Evolutionary conservation across 2,113 vertebrate species (phyloP).

Genomic region (Lepus europaeus): DNA sequence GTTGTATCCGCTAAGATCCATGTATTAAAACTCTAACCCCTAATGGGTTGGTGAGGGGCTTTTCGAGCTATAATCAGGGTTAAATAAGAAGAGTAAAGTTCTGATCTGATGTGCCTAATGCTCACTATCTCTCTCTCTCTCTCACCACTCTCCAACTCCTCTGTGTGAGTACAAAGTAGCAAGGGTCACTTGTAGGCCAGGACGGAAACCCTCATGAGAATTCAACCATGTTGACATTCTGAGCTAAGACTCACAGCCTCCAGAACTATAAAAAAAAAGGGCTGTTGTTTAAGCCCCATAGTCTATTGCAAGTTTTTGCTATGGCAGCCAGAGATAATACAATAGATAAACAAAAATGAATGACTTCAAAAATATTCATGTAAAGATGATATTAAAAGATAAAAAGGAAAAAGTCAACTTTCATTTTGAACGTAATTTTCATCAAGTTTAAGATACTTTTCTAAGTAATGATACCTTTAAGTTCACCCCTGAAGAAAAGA

Average conservation of each 20-base stretch:
- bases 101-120: not conserved
- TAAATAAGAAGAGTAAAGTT: not conserved
- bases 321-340: not conserved
- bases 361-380: no score
- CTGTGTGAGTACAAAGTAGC: not conserved
- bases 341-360: not conserved
- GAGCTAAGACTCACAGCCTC: not conserved
- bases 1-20: not conserved
- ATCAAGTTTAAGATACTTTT: no score
- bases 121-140: not conserved
- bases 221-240: fast-evolving
- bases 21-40: not conserved
- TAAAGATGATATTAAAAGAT: no score
- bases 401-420: no score
- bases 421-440: no score
- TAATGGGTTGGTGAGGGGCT: not conserved
- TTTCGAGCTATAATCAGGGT: not conserved
- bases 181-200: not conserved
- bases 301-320: not conserved
- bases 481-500: no score
- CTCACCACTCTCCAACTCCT: not conserved
- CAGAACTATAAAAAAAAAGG: not conserved
- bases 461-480: no score
- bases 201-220: not conserved
- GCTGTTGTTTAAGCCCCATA: fast-evolving